Conservation (phyloP, 2,113 vertebrate species). For the Poicephalus meyeri region DNA sequence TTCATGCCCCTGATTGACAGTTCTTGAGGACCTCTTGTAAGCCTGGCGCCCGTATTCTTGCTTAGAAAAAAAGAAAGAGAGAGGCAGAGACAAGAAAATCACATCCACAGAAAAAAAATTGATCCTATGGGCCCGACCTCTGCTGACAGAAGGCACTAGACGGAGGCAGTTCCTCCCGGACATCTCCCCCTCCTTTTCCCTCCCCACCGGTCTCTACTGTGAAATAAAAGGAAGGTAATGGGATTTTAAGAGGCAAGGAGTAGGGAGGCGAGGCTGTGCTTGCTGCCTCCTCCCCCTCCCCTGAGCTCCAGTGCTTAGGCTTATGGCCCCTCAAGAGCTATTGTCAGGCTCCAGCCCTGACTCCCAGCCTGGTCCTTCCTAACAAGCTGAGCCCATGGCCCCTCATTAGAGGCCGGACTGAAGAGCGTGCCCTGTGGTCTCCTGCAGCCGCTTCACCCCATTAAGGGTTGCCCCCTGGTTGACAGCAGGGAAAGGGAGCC, state of each 20-base stretch:
- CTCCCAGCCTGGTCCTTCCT: background rate
- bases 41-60: constrained; percentile 77
- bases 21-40: constrained; percentile 74
- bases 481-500: constrained; percentile 49
- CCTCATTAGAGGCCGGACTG: constrained; percentile 63
- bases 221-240: constrained; percentile 65
- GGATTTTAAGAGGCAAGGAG: constrained; percentile 66
- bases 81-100: constrained; percentile 31
- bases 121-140: constrained; percentile 65
- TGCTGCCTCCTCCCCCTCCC: background rate
- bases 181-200: background rate
- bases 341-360: constrained; percentile 52
- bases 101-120: constrained; percentile 56
- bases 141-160: constrained; percentile 46
- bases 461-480: constrained; percentile 60
- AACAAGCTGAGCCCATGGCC: constrained; percentile 48
- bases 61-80: constrained; percentile 1
- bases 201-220: constrained; percentile 11
- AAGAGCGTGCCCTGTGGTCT: constrained; percentile 22
- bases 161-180: background rate
- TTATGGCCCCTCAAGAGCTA: constrained; percentile 59
- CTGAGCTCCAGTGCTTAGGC: constrained; percentile 36
- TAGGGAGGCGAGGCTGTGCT: background rate
- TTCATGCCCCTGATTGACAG: constrained; percentile 81
- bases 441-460: constrained; percentile 46